Conservation (phyloP, 2,113 vertebrate genomes). For the Cygnus buccinator region DNA sequence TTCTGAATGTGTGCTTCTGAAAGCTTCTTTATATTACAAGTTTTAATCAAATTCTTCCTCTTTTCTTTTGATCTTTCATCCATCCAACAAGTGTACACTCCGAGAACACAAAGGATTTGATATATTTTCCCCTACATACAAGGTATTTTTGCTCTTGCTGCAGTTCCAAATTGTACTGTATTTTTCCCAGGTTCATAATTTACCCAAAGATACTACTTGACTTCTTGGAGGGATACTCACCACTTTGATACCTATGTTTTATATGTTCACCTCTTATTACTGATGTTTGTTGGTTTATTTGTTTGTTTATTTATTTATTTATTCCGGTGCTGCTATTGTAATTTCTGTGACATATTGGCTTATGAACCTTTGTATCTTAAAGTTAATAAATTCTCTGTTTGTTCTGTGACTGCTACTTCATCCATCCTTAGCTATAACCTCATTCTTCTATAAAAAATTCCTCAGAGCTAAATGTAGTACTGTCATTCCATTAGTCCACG, state of each 20-base stretch:
- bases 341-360: background rate
- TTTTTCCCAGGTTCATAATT: constrained; percentile 12
- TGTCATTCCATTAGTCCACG: background rate
- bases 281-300: background rate
- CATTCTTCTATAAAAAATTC: background rate
- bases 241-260: background rate
- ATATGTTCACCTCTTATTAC: background rate
- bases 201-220: background rate
- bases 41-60: background rate
- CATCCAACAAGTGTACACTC: background rate
- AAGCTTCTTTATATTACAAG: background rate
- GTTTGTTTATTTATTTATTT: constrained; percentile 14
- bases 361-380: background rate
- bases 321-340: background rate
- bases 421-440: background rate
- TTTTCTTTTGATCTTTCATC: background rate
- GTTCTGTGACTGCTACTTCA: background rate
- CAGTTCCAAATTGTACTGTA: background rate
- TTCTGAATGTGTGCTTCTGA: background rate
- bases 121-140: background rate
- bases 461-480: background rate
- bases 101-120: background rate
- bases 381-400: constrained; percentile 10
- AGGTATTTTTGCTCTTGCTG: background rate
- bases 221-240: background rate